phyloP scores from a whole-genome alignment of 2,888 invertebrate genomes.

The Euclidia mi region DNA sequence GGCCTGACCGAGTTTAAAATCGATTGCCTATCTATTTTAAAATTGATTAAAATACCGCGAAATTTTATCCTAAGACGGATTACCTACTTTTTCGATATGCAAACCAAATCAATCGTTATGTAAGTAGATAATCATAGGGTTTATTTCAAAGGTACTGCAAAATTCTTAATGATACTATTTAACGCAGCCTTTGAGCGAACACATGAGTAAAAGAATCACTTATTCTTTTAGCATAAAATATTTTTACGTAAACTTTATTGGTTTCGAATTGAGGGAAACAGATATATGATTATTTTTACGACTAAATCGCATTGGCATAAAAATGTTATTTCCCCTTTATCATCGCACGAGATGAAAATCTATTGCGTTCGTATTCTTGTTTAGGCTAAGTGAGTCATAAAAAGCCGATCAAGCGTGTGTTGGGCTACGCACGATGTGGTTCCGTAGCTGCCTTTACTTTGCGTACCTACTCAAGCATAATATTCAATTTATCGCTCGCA shows the following conservation, averaged over 20 bases:
- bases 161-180: slow-evolving; percentile 2
- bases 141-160: background rate
- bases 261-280: slow-evolving; percentile 21
- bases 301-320: slow-evolving; percentile 22
- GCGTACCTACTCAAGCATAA: too few species aligned
- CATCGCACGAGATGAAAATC: too few species aligned
- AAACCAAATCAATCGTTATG: too few species aligned
- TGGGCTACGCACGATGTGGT: too few species aligned
- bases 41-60: too few species aligned
- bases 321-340: slow-evolving; percentile 34
- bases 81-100: too few species aligned
- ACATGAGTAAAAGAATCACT: slow-evolving; percentile 11
- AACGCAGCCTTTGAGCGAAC: background rate
- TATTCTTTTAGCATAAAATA: slow-evolving; percentile 20
- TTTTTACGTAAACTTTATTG: slow-evolving; percentile 30
- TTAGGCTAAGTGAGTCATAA: background rate
- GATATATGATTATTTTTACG: slow-evolving; percentile 43
- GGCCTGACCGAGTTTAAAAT: too few species aligned
- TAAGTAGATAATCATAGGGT: too few species aligned
- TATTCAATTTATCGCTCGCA: too few species aligned
- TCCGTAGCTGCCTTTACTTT: too few species aligned
- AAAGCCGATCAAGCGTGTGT: background rate
- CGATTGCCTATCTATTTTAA: too few species aligned
- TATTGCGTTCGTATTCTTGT: background rate
- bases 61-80: too few species aligned